Evolutionary conservation across 2,113 vertebrate species (phyloP).

Genomic region (Embiotoca jacksoni): DNA sequence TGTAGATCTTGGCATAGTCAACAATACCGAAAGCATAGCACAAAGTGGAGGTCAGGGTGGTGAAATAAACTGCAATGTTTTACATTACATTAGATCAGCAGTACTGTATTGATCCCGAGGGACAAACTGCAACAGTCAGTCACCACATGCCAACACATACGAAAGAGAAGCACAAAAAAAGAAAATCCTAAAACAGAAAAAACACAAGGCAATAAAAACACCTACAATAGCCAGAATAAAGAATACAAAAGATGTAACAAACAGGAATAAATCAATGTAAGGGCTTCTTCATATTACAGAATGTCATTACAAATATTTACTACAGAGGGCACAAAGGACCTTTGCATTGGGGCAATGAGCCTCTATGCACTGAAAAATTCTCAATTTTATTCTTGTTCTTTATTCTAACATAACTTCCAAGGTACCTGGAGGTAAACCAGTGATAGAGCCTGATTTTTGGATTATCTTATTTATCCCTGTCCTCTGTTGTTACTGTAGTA

Average conservation of each 20-base stretch:
- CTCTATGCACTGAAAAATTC: background rate
- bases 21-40: background rate
- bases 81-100: background rate
- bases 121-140: too few species aligned
- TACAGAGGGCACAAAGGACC: background rate
- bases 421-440: slow-evolving; percentile 17
- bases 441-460: background rate
- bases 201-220: background rate
- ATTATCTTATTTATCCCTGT: slow-evolving; percentile 11
- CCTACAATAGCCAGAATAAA: background rate
- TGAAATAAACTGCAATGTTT: background rate
- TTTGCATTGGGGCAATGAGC: background rate
- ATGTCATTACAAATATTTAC: background rate
- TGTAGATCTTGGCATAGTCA: background rate
- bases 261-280: background rate
- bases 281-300: background rate
- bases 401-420: slow-evolving; percentile 7
- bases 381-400: background rate
- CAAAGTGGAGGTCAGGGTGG: background rate
- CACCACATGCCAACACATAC: too few species aligned
- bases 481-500: background rate
- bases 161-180: too few species aligned
- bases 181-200: background rate
- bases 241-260: background rate
- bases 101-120: background rate